Base-by-base conservation (phyloP, 2,797 vertebrate genomes). In the Bradypodion ventrale region DNA sequence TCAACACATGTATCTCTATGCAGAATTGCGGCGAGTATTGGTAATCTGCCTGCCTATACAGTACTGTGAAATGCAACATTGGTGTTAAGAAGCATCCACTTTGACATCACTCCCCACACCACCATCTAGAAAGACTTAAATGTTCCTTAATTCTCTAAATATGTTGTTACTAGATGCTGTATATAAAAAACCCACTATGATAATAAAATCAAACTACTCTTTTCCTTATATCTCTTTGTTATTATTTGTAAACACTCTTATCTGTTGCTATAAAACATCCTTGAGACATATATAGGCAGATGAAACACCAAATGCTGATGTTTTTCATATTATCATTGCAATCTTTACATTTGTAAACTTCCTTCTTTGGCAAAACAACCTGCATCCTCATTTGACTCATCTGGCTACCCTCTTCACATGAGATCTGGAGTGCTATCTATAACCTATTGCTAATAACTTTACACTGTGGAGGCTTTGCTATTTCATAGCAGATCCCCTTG, bases 231-330 rank as follows among this genome's bases (percentile, higher is more conserved):
- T 92, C 84, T 91, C 85, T 94, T 92, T 92, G 85, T 92, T 94
- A 89, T 86, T 92, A 92, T 93, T 94, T 93, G 94, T 93, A 93
- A 94, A 93, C 89, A 94, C 89, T 89, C 89, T 92, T 19, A 89
- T 90, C 85, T 93, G 86, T 92, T 92, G 76, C 88, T 93, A 79
- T 93, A 93, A 94, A 92, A 89, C 91, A 95, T 90, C 75, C 9
- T 87, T 83, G 83, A 95, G 85, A 87, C 91, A 85, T 93, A 91
- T 92, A 85, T 69, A 89, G 85, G 90, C 68, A 93, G 85, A 93
- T 80, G 91, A 93, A 95, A 93, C 76, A 92, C 84, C 91, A 94
- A 93, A 92, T 92, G 92, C 90, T 93, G 91, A 70, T 79, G 59
- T 72, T 87, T 83, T 86, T 89, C 70, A 82, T 90, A 85, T 88